Base-by-base conservation (phyloP, 1,140 invertebrate genomes). In the Asbolus verrucosus region DNA sequence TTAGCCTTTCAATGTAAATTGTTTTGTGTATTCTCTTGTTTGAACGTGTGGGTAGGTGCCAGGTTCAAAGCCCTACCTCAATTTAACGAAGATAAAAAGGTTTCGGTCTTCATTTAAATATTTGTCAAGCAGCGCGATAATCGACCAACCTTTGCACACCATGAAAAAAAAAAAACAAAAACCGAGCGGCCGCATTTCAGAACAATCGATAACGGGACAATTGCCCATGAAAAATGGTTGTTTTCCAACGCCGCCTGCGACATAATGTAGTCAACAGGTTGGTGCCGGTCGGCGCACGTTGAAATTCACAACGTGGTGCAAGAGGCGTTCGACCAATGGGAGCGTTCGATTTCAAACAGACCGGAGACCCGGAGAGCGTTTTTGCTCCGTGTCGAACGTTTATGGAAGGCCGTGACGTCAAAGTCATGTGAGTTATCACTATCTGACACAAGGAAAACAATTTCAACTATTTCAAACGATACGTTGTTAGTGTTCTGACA, bases 401-500 rank as follows among this genome's bases (percentile, higher is more conserved):
- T 46, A 67, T 72, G 73, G 71, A 73, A 73, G 71, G 73, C 14
- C 60, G 65, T 76, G 75, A 76, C 75, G 75, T 76, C 75, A 76
- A 41, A 59, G 71, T 76, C 75, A 75, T 75, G 75, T 75, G 73
- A 76, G 62, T 67, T 73, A 75, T 73, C 73, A 69, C 36, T 75
- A 67, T 67, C 71, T 74, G 73, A 74, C 67, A 72, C 59, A 21
- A 60, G 71, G 65, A 67, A 71, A 73, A 73, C 72, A 73, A 73
- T 71, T 71, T 65, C 72, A 73, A 70, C 67, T 70, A 73, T 73
- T 69, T 65, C 59, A 21, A 67, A 31, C 66, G 66, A 72, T 69
- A 72, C 63, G 66, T 24, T 14, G 46, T 69, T 70, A 73, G 71
- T 73, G 19, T 65, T 43, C 62, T 73, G 61, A 65, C 30, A 61